Evolutionary conservation across 37 sponge, comb jelly and placozoan genomes (phyloP), one percentile per base, ranked within the genome.

Genomic region (Corticium candelabrum): DNA sequence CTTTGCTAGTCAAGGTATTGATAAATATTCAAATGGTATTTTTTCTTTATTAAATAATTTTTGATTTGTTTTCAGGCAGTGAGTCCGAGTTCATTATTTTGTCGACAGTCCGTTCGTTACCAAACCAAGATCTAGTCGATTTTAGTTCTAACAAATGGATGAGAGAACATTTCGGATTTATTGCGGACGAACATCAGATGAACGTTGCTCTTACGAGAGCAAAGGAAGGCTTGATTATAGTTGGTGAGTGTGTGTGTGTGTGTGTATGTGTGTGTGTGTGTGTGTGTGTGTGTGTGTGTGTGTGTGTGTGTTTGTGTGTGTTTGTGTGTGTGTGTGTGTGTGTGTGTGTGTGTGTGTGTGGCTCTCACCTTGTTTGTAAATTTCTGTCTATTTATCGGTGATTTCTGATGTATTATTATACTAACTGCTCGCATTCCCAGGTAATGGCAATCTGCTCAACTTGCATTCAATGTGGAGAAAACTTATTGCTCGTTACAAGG

Each of bases 151-250:
- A 50, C 11, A 21, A 21, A 11, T 50, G 62, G 62, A 11, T 50
- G 21, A 50, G 62, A 50, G 21, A 50, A 21, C 62, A 50, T 50
- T 21, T 50, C 21, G 62, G 62, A 50, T 50, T 50, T 50, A 21
- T 50, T 27, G 21, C 62, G 11, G 62, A 50, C 21, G 15, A 11
- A 11, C 62, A 50, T 21, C 62, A 50, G 62, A 50, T 50, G 11
- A 50, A 50, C 62, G 62, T 50, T 50, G 62, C 62, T 50, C 62
- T 50, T 21, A 50, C 62, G 11, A 50, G 62, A 50, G 62, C 62
- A 50, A 50, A 50, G 62, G 15, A 50, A 11, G 62, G 62, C 62
- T 50, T 50, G 62, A 50, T 50, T 21, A 50, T 50, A 11, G 21
- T 50, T 50, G 62, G 62, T 50, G n/a, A n/a, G n/a, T n/a, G n/a